phyloP scores from a whole-genome alignment of 1,140 invertebrate species.

The Diabrotica undecimpunctata region DNA sequence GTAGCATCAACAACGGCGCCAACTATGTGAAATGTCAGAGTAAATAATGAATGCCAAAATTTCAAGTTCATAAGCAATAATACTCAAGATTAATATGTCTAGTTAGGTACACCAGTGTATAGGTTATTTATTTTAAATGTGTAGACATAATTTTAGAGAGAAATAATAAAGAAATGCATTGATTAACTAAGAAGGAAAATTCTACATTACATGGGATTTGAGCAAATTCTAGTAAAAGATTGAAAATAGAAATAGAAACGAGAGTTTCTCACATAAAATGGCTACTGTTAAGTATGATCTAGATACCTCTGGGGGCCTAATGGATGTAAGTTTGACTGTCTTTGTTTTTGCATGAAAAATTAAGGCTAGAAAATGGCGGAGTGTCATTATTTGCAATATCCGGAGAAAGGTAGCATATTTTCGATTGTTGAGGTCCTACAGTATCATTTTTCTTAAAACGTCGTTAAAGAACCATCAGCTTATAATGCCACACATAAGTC shows the following conservation, averaged over 20 bases:
- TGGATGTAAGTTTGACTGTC: constrained; percentile 57
- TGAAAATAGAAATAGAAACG: not conserved
- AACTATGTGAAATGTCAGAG: constrained; percentile 17
- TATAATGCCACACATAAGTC: too few species aligned
- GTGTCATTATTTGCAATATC: constrained; percentile 2
- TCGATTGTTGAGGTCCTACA: not conserved
- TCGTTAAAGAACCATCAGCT: too few species aligned
- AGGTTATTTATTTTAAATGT: constrained; percentile 5
- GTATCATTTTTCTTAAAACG: not conserved
- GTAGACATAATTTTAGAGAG: constrained; percentile 3
- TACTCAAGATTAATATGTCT: constrained; percentile 5
- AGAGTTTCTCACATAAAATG: constrained; percentile 39
- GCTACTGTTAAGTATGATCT: constrained; percentile 57
- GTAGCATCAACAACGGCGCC: constrained; percentile 17
- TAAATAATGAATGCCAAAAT: constrained; percentile 6
- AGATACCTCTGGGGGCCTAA: constrained; percentile 61
- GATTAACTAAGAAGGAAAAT: constrained; percentile 5
- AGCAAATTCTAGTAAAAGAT: not conserved
- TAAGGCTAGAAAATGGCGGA: constrained; percentile 35
- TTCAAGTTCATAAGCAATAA: not conserved
- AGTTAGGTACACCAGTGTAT: constrained; percentile 4
- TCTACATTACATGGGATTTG: not conserved
- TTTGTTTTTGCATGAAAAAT: constrained; percentile 21
- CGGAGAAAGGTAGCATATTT: not conserved
- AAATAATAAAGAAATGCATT: not conserved